phyloP scores from a whole-genome alignment of 1,140 invertebrate species.

The Cepaea nemoralis region DNA sequence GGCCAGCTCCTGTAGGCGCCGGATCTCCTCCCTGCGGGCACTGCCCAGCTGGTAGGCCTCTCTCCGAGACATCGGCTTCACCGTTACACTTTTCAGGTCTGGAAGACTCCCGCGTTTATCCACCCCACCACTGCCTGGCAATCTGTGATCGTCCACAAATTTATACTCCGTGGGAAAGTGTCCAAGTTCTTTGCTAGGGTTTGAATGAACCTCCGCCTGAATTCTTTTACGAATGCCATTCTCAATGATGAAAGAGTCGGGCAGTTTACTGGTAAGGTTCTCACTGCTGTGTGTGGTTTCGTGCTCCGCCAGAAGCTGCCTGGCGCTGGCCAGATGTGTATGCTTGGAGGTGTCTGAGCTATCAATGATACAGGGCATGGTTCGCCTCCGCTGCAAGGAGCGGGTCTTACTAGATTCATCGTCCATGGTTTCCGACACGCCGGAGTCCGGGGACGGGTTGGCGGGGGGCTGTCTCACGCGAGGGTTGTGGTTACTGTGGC shows the following conservation, averaged over 20 bases:
- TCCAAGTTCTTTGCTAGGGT: slow-evolving; percentile 67
- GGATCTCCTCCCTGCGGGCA: slow-evolving; percentile 91
- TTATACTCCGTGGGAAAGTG: slow-evolving; percentile 73
- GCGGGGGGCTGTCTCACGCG: slow-evolving; percentile 43
- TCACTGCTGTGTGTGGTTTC: slow-evolving; percentile 66
- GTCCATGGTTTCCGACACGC: slow-evolving; percentile 69
- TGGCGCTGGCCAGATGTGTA: slow-evolving; percentile 33
- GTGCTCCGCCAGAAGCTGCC: slow-evolving; percentile 52
- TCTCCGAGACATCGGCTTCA: slow-evolving; percentile 89
- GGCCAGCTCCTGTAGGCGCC: slow-evolving; percentile 89
- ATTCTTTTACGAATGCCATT: slow-evolving; percentile 72
- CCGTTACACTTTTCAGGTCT: slow-evolving; percentile 81
- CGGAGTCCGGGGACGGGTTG: slow-evolving; percentile 72
- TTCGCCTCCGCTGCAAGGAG: slow-evolving; percentile 63
- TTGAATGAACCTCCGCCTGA: slow-evolving; percentile 55
- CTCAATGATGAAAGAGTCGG: slow-evolving; percentile 71
- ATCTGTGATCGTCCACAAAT: slow-evolving; percentile 85
- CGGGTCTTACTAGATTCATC: slow-evolving; percentile 57
- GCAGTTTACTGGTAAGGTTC: slow-evolving; percentile 61
- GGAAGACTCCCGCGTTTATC: slow-evolving; percentile 80
- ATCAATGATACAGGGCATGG: slow-evolving; percentile 68
- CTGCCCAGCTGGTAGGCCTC: slow-evolving; percentile 94
- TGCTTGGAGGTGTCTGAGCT: slow-evolving; percentile 9
- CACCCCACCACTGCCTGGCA: slow-evolving; percentile 42
- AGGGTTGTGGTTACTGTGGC: slow-evolving; percentile 42